Evolutionary conservation across 2,888 invertebrate genomes (phyloP).

Genomic region (Cantharis rufa): DNA sequence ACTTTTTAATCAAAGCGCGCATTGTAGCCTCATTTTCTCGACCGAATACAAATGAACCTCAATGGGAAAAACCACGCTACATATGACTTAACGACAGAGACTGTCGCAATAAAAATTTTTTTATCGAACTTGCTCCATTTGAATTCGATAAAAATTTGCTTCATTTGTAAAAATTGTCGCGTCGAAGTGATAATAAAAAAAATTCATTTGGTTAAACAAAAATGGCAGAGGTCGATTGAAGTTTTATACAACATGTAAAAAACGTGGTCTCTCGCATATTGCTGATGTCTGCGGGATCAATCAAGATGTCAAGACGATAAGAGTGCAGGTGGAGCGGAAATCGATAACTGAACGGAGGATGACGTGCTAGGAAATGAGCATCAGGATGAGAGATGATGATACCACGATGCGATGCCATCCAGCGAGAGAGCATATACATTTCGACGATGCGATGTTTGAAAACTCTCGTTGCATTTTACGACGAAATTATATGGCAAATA

Average conservation of each 20-base stretch:
- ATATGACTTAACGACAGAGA: background rate
- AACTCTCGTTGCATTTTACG: slow-evolving; percentile 2
- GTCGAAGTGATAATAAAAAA: background rate
- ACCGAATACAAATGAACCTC: background rate
- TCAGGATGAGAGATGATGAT: slow-evolving; percentile 28
- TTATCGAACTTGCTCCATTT: background rate
- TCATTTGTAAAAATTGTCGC: background rate
- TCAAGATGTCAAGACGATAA: slow-evolving; percentile 33
- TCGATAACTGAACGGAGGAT: slow-evolving; percentile 32
- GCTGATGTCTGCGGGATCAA: slow-evolving; percentile 30
- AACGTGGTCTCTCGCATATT: slow-evolving; percentile 6
- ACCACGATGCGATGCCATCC: slow-evolving; percentile 21
- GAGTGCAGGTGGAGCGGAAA: slow-evolving; percentile 36
- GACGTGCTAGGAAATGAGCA: slow-evolving; percentile 33
- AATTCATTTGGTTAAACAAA: background rate
- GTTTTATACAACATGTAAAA: background rate
- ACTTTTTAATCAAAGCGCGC: background rate
- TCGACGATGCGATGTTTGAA: slow-evolving; percentile 10
- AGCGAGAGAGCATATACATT: slow-evolving; percentile 4
- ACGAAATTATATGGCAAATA: slow-evolving; percentile 10
- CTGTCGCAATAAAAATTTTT: background rate
- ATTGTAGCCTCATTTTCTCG: background rate
- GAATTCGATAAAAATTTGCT: background rate
- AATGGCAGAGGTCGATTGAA: background rate
- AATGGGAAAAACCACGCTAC: background rate